Conservation (phyloP, 2,888 invertebrate genomes). For the Caenorhabditis sp. region DNA sequence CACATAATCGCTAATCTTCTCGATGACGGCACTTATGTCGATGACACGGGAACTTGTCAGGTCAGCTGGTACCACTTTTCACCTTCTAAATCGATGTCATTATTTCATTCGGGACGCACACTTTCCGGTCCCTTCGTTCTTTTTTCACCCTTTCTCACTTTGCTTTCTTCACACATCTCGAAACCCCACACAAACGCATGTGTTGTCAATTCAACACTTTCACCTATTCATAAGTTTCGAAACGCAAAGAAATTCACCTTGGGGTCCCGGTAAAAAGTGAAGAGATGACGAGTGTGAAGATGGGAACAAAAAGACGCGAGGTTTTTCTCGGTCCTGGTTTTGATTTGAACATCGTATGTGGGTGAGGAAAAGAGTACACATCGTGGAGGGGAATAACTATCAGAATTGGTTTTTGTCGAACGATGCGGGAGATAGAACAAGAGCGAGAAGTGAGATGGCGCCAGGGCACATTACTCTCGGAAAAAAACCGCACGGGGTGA, state of each 20-base stretch:
- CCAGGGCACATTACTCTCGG: constrained; percentile 21
- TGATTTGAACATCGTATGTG: constrained; percentile 42
- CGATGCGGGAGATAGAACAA: constrained; percentile 46
- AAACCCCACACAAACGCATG: constrained; percentile 44
- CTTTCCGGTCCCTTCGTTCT: constrained; percentile 24
- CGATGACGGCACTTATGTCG: constrained; percentile 58
- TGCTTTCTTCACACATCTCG: constrained; percentile 17
- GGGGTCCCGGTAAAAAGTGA: constrained; percentile 28
- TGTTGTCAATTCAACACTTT: constrained; percentile 65
- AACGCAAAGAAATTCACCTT: constrained; percentile 29
- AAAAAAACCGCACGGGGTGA: constrained; percentile 16
- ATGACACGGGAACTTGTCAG: constrained; percentile 68
- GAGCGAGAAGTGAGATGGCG: constrained; percentile 30
- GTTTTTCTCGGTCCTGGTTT: constrained; percentile 43
- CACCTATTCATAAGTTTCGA: constrained; percentile 63
- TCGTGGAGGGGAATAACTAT: constrained; percentile 57
- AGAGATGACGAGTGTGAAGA: constrained; percentile 13
- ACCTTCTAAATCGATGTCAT: constrained; percentile 43
- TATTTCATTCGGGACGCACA: constrained; percentile 39
- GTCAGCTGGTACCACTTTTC: constrained; percentile 53
- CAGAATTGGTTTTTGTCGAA: constrained; percentile 58
- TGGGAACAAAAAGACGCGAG: constrained; percentile 1
- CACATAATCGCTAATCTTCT: constrained; percentile 87
- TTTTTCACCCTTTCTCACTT: constrained; percentile 18
- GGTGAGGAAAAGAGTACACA: constrained; percentile 50